A percentile compares a stretch with the other conserved stretches of the same genome.
These are phyloP conservation scores for Heliopora coerulea DNA, from an alignment of 92 coral and sea anemone genomes.

Conservation along the genomic window DNA sequence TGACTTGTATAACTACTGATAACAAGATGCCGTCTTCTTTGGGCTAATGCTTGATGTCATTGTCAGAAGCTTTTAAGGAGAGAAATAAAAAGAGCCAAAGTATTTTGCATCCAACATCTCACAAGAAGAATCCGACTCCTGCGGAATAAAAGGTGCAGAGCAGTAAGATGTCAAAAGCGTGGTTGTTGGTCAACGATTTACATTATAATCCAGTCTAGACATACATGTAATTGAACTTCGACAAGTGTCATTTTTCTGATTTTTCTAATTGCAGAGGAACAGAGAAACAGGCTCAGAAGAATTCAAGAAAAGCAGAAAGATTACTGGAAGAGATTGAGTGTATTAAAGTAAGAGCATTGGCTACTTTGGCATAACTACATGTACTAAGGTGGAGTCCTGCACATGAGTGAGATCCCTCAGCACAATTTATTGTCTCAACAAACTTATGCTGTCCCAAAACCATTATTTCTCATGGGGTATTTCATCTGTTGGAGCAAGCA, in stretches of 20 bases:
- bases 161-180: background rate
- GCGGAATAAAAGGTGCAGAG: slow-evolving; percentile 51
- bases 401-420: no score
- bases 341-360: slow-evolving; percentile 50
- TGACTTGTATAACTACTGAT: no score
- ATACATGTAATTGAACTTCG: no score
- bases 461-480: no score
- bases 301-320: slow-evolving; percentile 64
- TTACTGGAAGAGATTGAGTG: slow-evolving; percentile 64
- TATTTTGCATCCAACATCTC: slow-evolving; percentile 71
- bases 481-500: no score
- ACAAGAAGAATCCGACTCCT: slow-evolving; percentile 69
- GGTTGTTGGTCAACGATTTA: background rate
- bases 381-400: no score
- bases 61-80: slow-evolving; percentile 44
- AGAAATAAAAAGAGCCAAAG: slow-evolving; percentile 69
- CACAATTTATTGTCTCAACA: no score
- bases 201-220: background rate
- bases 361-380: no score
- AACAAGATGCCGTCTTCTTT: no score
- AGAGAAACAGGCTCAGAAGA: slow-evolving; percentile 65
- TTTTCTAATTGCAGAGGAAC: slow-evolving; percentile 49
- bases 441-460: no score
- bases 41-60: background rate
- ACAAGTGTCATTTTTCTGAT: background rate